Base-by-base conservation (phyloP, 2,113 vertebrate species). In the Micronycteris hirsuta region DNA sequence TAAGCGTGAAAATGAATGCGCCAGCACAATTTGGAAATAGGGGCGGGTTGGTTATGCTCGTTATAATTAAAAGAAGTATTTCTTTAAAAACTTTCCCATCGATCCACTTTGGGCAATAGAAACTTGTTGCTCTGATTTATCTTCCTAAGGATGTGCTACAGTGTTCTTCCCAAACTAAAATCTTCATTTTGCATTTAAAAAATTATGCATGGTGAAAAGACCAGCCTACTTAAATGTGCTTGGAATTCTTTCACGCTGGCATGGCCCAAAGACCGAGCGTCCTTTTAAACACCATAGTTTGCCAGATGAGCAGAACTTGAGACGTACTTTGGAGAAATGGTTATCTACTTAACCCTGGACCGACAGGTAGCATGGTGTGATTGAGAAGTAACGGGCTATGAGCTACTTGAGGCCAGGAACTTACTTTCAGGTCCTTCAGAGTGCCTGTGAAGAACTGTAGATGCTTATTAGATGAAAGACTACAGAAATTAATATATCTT, bases 221-320 rank as follows among this genome's bases (percentile, higher is more conserved):
- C 58, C 14, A n/a, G 49, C 65, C 45, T 85, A 87, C 41, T 91
- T 86, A 73, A 81, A 82, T 43, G 43, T 93, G 36, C 70, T 88
- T 95, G 58, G 45, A 89, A 56, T 76, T 38, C 45, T 76, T 88
- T 76, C 71, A 28, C 20, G 11, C 68, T 49, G 33, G 61, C 36
- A 19, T 33, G n/a, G 61, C 77, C 65, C 78, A 78, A 83, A 93
- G 73, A 22, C 26, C 1, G 20, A 70, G 9, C 11, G 58, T 71
- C 63, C 31, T 81, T 89, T 89, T 41, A 71, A 91, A 70, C 3
- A 86, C 17, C 85, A 93, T 84, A 65, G 54, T 96, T 91, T 91
- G 33, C 65, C 38, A 76, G 70, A 78, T 43, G 26, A 80, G 58
- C 76, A 92, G 68, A 95, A 73, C 74, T 78, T 28, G 9, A 45